These are phyloP conservation scores for Enteromius radiatus DNA, from an alignment of 2,797 vertebrate genomes.

Conservation along the genomic window DNA sequence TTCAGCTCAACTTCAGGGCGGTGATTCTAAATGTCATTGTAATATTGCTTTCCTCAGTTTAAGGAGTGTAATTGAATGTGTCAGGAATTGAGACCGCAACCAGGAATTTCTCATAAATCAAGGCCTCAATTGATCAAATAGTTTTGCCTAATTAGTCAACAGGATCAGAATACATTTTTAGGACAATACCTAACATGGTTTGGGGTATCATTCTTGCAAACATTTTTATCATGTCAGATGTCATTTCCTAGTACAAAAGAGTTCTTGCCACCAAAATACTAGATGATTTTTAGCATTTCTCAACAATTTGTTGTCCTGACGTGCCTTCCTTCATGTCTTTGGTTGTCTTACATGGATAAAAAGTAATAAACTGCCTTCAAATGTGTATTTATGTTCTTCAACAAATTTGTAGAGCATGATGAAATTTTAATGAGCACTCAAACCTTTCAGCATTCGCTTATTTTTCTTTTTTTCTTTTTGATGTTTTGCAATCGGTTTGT, in stretches of 20 bases:
- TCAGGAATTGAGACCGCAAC: not conserved
- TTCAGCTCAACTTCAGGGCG: constrained; percentile 19
- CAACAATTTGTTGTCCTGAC: not conserved
- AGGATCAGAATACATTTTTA: not conserved
- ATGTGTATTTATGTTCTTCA: not conserved
- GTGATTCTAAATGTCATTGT: constrained; percentile 31
- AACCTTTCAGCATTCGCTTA: constrained; percentile 14
- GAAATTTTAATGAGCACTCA: constrained; percentile 16
- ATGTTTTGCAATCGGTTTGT: constrained; percentile 17
- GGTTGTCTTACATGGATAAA: not conserved
- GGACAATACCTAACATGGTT: not conserved
- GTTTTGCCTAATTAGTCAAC: not conserved
- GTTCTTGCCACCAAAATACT: not conserved
- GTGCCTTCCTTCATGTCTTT: not conserved
- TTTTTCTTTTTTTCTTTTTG: constrained; percentile 7
- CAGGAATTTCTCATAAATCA: not conserved
- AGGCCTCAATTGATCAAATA: not conserved
- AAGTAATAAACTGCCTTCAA: not conserved
- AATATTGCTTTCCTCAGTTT: not conserved
- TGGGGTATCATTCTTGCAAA: not conserved
- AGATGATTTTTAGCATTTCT: not conserved
- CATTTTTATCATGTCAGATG: not conserved
- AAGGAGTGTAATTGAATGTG: not conserved
- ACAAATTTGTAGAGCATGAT: constrained; percentile 13
- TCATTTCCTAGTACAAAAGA: not conserved